Conservation (phyloP, 2,113 vertebrate species). For the Embiotoca jacksoni region DNA sequence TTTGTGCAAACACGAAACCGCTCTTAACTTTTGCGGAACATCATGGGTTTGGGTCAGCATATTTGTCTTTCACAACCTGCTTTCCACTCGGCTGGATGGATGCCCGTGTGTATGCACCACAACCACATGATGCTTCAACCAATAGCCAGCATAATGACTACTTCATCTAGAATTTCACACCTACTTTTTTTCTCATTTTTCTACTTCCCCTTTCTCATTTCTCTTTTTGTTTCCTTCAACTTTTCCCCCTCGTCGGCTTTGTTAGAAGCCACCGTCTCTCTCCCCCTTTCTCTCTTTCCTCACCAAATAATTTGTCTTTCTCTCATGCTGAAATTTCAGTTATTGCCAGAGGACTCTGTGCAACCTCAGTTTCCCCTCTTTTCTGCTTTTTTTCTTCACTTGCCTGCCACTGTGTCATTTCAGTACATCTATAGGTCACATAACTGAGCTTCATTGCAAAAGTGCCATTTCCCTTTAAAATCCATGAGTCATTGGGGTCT, state of each 20-base stretch:
- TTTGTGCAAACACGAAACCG: conserved; percentile 41
- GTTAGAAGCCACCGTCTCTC: neutral
- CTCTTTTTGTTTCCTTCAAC: conserved; percentile 9
- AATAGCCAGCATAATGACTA: conserved; percentile 29
- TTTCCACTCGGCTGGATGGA: conserved; percentile 46
- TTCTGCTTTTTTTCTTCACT: neutral
- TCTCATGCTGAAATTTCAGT: conserved; percentile 28
- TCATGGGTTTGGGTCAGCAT: conserved; percentile 67
- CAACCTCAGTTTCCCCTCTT: conserved; percentile 52
- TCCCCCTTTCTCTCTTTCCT: neutral
- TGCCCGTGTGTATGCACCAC: conserved; percentile 56
- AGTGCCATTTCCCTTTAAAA: conserved; percentile 58
- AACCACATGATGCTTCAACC: conserved; percentile 66
- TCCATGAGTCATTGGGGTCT: conserved; percentile 32
- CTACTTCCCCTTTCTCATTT: conserved; percentile 35
- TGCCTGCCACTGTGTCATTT: conserved; percentile 30
- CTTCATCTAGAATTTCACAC: conserved; percentile 58
- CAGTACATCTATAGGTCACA: conserved; percentile 32
- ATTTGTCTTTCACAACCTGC: conserved; percentile 77
- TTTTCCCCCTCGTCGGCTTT: neutral
- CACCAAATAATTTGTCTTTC: conserved; percentile 14
- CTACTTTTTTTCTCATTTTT: conserved; percentile 30
- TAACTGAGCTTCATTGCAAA: conserved; percentile 52
- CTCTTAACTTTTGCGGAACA: conserved; percentile 68
- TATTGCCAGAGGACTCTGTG: conserved; percentile 28